Base-by-base conservation (phyloP, 2,888 invertebrate species). In the Chironomus riparius region DNA sequence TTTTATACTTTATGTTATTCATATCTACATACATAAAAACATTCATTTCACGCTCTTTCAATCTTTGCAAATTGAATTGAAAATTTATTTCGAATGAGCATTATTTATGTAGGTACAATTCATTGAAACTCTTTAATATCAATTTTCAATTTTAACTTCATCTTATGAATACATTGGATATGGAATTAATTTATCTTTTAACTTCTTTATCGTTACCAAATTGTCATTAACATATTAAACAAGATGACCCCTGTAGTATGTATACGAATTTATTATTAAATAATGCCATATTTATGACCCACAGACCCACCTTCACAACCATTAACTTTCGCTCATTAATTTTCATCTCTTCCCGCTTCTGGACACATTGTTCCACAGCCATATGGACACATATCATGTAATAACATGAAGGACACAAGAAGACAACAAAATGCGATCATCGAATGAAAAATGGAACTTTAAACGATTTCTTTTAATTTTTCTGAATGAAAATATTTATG, bases 261-360 rank as follows among this genome's bases (percentile, higher is more conserved):
- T 38, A 10, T 38, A 38, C 10, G 65, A 65, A 65, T 24, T 21
- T 24, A 65, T 21, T 24, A 22, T 21, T 65, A 22, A 24, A 65
- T 65, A 65, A 18, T 12, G 13, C 24, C 24, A 22, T 65, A 65
- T 65, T 24, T 65, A 65, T 65, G 65, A 21, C 21, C 13, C 65
- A 65, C 18, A n/a, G 65, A 24, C 65, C 65, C 72, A 73, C 28
- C 47, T 62, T 28, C 22, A 24, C 71, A 21, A 15, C 18, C 15
- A 71, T 56, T 13, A 61, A 73, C 72, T 73, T 73, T 73, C 72
- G 28, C 72, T 73, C 56, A 47, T 73, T 61, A 73, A 73, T 73
- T 65, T 65, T 65, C 56, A 22, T 65, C 65, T 65, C 24, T 24
- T 65, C 65, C 65, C 13, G 65, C 65, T 65, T 65, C 65, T 65